Percentiles rank a stretch among this genome's conserved stretches.
These are phyloP conservation scores for Thalassophryne amazonica DNA, from an alignment of 2,797 vertebrate genomes.

Conservation along the genomic window DNA sequence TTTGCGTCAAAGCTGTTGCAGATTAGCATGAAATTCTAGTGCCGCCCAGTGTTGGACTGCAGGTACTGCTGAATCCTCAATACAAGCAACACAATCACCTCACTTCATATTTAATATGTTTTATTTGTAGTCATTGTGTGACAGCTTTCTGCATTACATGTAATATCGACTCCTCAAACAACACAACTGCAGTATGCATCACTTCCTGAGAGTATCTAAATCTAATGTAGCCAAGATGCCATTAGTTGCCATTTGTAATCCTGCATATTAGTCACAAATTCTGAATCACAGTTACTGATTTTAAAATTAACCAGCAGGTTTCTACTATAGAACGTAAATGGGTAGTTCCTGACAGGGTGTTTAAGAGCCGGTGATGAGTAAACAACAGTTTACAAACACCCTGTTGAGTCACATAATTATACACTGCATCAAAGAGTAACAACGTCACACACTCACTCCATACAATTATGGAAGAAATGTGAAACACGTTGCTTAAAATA, in stretches of 20 bases:
- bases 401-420: slow-evolving; percentile 43
- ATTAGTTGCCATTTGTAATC: neutral
- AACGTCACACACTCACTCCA: neutral
- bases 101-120: no score
- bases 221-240: neutral
- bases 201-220: no score
- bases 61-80: neutral
- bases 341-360: slow-evolving; percentile 21
- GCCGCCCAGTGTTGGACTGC: slow-evolving; percentile 45
- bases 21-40: slow-evolving; percentile 32
- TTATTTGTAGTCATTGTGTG: no score
- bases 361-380: slow-evolving; percentile 22
- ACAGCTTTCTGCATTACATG: no score
- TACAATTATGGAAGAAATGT: neutral
- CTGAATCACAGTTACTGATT: no score
- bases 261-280: neutral
- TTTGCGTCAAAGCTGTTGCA: neutral
- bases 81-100: neutral
- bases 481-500: no score
- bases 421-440: slow-evolving; percentile 12
- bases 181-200: no score
- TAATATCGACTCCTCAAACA: no score
- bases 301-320: slow-evolving; percentile 1
- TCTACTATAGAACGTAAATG: slow-evolving; percentile 10
- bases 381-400: slow-evolving; percentile 8